Evolutionary conservation across 2,797 vertebrate genomes (phyloP).

Genomic region (Dicrostonyx torquatus): DNA sequence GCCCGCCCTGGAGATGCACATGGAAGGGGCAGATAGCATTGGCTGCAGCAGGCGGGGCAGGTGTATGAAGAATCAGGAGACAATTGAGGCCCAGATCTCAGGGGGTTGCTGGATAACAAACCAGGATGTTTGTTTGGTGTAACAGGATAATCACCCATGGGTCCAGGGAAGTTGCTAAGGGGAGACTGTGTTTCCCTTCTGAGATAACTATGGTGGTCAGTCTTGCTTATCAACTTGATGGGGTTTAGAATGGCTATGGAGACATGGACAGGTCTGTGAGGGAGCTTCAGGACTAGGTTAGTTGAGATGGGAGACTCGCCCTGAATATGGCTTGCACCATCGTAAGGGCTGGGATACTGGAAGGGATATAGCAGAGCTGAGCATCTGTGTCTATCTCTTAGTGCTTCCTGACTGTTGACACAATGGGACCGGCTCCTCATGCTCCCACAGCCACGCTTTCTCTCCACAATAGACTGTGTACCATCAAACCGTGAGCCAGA

Average conservation of each 20-base stretch:
- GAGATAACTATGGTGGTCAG: neutral
- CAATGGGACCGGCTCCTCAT: neutral
- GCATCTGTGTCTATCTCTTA: neutral
- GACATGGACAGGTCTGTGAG: neutral
- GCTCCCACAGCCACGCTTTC: fast-evolving
- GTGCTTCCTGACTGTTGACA: neutral
- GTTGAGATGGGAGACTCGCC: neutral
- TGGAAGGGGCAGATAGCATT: too few species aligned
- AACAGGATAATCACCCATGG: neutral
- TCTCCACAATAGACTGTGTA: too few species aligned
- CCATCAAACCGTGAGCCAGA: neutral
- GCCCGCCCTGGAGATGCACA: neutral
- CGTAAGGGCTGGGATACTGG: too few species aligned
- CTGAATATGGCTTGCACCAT: neutral
- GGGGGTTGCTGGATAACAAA: neutral
- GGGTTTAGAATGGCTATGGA: neutral
- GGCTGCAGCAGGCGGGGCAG: neutral
- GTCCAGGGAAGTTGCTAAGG: neutral
- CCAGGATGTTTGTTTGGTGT: too few species aligned
- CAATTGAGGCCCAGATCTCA: neutral
- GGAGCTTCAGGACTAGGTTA: neutral
- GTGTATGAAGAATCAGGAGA: neutral
- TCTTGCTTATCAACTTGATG: neutral
- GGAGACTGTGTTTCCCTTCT: neutral
- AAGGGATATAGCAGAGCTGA: neutral